phyloP scores from a whole-genome alignment of 2,888 invertebrate species.

The Pyrrhia umbra region DNA sequence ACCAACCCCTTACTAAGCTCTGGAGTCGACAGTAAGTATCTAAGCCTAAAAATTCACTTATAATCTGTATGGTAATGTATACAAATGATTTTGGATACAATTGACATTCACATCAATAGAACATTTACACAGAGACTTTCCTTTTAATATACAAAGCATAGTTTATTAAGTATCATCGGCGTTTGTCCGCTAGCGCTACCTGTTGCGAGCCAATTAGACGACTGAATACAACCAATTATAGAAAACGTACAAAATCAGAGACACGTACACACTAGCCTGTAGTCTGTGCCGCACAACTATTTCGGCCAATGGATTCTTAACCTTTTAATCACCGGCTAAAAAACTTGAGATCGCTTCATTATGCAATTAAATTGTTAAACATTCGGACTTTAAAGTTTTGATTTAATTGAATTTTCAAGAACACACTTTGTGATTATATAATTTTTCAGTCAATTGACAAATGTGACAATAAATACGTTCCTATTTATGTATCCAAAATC shows the following conservation, averaged over 20 bases:
- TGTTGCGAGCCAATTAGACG: slow-evolving; percentile 59
- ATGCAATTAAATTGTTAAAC: slow-evolving; percentile 48
- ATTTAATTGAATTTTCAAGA: slow-evolving; percentile 24
- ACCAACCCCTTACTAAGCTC: slow-evolving; percentile 22
- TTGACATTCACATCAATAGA: slow-evolving; percentile 43
- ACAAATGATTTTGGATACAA: slow-evolving; percentile 55
- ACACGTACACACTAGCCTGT: slow-evolving; percentile 55
- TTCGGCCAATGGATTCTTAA: slow-evolving; percentile 56
- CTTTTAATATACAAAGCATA: slow-evolving; percentile 28
- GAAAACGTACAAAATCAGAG: slow-evolving; percentile 61
- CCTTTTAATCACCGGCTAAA: slow-evolving; percentile 54
- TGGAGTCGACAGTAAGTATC: slow-evolving; percentile 25
- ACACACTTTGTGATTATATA: slow-evolving; percentile 7
- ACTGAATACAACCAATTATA: slow-evolving; percentile 64
- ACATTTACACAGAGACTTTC: slow-evolving; percentile 46
- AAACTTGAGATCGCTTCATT: slow-evolving; percentile 57
- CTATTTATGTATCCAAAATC: slow-evolving; percentile 40
- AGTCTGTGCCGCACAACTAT: slow-evolving; percentile 48
- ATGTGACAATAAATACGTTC: slow-evolving; percentile 17
- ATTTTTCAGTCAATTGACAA: slow-evolving; percentile 28
- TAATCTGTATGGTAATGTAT: slow-evolving; percentile 33
- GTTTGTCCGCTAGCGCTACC: slow-evolving; percentile 45
- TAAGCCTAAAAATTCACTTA: slow-evolving; percentile 38
- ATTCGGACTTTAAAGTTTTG: slow-evolving; percentile 30
- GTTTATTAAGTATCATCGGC: slow-evolving; percentile 42